Evolutionary conservation across 2,797 vertebrate species (phyloP).

Genomic region (Zalophus californianus): DNA sequence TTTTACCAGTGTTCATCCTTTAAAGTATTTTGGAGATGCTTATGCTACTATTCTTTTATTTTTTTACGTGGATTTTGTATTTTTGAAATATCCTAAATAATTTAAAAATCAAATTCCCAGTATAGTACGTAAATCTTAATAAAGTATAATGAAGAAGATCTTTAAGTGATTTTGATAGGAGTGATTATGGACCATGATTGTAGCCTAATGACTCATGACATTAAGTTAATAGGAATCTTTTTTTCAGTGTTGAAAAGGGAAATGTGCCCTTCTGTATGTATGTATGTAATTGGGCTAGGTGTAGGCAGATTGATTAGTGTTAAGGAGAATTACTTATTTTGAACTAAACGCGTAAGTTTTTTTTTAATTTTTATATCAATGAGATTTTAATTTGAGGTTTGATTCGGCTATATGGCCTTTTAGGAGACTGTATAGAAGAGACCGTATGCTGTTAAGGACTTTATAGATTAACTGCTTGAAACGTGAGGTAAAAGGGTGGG

Average conservation of each 20-base stretch:
- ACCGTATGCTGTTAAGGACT: background rate
- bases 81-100: conserved; percentile 25
- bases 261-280: background rate
- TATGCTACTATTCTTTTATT: background rate
- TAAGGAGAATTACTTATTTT: conserved; percentile 52
- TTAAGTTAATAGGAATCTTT: background rate
- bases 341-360: background rate
- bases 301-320: background rate
- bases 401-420: background rate
- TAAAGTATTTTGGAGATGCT: conserved; percentile 16
- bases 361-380: background rate
- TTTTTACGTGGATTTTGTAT: conserved; percentile 21
- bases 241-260: background rate
- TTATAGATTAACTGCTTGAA: background rate
- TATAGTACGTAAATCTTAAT: background rate
- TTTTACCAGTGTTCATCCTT: background rate
- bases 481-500: background rate
- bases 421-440: background rate
- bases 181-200: background rate
- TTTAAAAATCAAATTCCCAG: conserved; percentile 8
- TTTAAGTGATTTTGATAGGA: conserved; percentile 47
- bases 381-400: background rate
- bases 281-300: background rate
- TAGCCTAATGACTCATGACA: conserved; percentile 27
- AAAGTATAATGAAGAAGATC: background rate